Evolutionary conservation across 2,888 invertebrate genomes (phyloP).

Genomic region (Argynnis bischoffii): DNA sequence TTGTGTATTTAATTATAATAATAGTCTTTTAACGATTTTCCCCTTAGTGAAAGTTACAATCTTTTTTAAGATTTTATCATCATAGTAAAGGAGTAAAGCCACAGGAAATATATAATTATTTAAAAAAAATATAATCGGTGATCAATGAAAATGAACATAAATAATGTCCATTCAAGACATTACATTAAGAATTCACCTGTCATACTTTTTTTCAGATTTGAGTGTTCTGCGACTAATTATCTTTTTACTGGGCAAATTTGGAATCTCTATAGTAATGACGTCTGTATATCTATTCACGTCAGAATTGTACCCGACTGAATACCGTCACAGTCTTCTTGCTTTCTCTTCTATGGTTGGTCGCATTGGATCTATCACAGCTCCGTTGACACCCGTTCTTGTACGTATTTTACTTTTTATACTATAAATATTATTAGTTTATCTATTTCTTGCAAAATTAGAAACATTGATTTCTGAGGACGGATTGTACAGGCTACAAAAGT

Average conservation of each 20-base stretch:
- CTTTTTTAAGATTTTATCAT: no score
- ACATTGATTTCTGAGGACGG: no score
- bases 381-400: slow-evolving; percentile 82
- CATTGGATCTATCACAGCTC: slow-evolving; percentile 84
- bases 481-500: no score
- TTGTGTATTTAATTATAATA: background rate
- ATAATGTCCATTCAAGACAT: no score
- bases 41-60: no score
- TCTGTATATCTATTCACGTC: slow-evolving; percentile 83
- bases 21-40: no score
- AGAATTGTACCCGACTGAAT: slow-evolving; percentile 84
- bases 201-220: slow-evolving; percentile 32
- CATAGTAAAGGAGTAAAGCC: no score
- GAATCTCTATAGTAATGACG: slow-evolving; percentile 81
- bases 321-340: slow-evolving; percentile 82
- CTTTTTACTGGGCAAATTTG: slow-evolving; percentile 62
- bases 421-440: background rate
- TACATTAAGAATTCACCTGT: no score
- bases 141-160: no score
- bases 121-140: no score
- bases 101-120: no score
- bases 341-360: slow-evolving; percentile 85
- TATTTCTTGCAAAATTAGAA: no score
- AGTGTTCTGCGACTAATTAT: slow-evolving; percentile 31
- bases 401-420: slow-evolving; percentile 35